Conservation (phyloP, 2,113 vertebrate genomes). For the Equus przewalskii region DNA sequence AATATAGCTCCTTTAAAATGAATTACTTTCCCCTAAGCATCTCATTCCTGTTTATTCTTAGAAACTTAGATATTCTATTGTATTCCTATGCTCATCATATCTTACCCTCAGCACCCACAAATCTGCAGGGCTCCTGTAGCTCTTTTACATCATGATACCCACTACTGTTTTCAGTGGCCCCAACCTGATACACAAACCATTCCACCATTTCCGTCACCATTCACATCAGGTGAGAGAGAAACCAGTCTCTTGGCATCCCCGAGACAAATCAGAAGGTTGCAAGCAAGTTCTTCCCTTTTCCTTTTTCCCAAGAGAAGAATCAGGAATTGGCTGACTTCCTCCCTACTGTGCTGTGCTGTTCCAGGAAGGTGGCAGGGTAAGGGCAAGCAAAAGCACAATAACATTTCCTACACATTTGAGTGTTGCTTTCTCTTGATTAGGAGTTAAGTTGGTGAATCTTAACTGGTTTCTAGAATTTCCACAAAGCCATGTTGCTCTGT, state of each 20-base stretch:
- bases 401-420: not conserved
- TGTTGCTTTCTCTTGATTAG: not conserved
- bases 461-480: not conserved
- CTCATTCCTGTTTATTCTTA: not conserved
- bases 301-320: not conserved
- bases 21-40: not conserved
- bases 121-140: not conserved
- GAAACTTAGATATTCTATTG: not conserved
- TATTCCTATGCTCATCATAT: not conserved
- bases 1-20: not conserved
- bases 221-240: not conserved
- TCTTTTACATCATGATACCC: not conserved
- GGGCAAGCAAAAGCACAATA: not conserved
- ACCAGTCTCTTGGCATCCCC: not conserved
- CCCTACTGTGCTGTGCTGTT: not conserved
- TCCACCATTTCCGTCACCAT: not conserved
- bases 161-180: not conserved
- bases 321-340: not conserved
- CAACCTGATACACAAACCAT: not conserved
- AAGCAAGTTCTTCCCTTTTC: not conserved
- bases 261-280: not conserved
- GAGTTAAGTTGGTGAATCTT: not conserved
- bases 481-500: not conserved
- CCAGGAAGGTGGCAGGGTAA: not conserved
- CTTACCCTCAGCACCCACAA: not conserved